Evolutionary conservation across 2,797 vertebrate genomes (phyloP).

Genomic region (Pseudomugil tenellus): DNA sequence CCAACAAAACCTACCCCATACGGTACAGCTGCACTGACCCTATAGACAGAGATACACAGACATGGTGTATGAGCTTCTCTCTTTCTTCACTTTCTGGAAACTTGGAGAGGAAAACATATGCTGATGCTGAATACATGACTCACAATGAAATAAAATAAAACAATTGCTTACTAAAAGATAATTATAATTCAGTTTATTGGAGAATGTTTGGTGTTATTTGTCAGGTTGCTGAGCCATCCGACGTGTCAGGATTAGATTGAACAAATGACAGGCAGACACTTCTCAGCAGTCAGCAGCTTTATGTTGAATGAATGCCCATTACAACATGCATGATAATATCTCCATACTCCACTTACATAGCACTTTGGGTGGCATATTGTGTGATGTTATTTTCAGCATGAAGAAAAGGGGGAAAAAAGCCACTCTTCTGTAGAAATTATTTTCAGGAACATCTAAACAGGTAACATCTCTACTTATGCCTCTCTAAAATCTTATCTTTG

Average conservation of each 20-base stretch:
- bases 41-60: conserved; percentile 43
- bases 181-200: conserved; percentile 23
- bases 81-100: conserved; percentile 69
- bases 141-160: too few relatives aligned
- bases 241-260: conserved; percentile 42
- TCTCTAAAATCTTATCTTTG: conserved; percentile 31
- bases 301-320: conserved; percentile 37
- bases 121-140: conserved; percentile 59
- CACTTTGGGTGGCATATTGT: conserved; percentile 18
- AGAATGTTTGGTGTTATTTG: conserved; percentile 21
- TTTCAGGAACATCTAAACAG: conserved; percentile 2
- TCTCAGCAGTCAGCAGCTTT: conserved; percentile 43
- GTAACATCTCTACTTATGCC: conserved; percentile 10
- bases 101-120: conserved; percentile 78
- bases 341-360: conserved; percentile 5
- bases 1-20: conserved; percentile 76
- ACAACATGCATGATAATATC: conserved; percentile 27
- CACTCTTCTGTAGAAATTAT: conserved; percentile 2
- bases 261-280: conserved; percentile 37
- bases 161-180: too few relatives aligned
- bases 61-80: conserved; percentile 55
- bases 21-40: conserved; percentile 69
- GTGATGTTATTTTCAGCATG: conserved; percentile 27
- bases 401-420: conserved; percentile 13
- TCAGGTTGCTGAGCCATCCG: conserved; percentile 40